These are phyloP conservation scores for Pogonocherus hispidulus DNA, from an alignment of 2,888 invertebrate species.

Conservation along the genomic window DNA sequence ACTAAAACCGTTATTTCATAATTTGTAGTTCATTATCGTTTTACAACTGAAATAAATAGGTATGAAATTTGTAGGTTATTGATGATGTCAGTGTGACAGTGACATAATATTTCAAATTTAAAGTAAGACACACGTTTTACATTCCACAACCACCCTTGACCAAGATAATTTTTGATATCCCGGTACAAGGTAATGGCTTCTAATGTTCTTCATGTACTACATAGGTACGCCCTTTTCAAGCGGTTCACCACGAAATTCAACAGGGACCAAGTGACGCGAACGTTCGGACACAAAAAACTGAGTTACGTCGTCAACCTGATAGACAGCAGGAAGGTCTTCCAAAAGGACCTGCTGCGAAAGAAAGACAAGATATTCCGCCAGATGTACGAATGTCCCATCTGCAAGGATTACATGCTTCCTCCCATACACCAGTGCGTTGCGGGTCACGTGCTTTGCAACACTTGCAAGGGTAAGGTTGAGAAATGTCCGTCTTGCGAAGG, in stretches of 20 bases:
- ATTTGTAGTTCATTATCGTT: no score
- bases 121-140: no score
- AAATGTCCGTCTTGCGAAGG: slow-evolving; percentile 46
- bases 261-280: slow-evolving; percentile 29
- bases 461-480: slow-evolving; percentile 37
- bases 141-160: no score
- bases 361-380: slow-evolving; percentile 36
- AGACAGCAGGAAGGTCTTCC: slow-evolving; percentile 19
- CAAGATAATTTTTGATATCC: no score
- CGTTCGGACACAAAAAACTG: slow-evolving; percentile 29
- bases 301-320: slow-evolving; percentile 33
- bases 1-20: no score
- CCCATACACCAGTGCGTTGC: slow-evolving; percentile 44
- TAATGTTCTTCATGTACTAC: no score
- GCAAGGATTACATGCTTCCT: slow-evolving; percentile 53
- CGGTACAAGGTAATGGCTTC: no score
- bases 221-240: slow-evolving; percentile 23
- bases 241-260: slow-evolving; percentile 38
- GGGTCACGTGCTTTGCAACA: slow-evolving; percentile 43
- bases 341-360: slow-evolving; percentile 4
- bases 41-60: no score
- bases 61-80: no score
- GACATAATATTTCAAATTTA: no score
- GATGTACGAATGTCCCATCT: slow-evolving; percentile 55
- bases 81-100: no score